Evolutionary conservation across 1,140 invertebrate species (phyloP), one percentile per base, ranked within the genome.

Genomic region (Lysiphlebus fabarum): DNA sequence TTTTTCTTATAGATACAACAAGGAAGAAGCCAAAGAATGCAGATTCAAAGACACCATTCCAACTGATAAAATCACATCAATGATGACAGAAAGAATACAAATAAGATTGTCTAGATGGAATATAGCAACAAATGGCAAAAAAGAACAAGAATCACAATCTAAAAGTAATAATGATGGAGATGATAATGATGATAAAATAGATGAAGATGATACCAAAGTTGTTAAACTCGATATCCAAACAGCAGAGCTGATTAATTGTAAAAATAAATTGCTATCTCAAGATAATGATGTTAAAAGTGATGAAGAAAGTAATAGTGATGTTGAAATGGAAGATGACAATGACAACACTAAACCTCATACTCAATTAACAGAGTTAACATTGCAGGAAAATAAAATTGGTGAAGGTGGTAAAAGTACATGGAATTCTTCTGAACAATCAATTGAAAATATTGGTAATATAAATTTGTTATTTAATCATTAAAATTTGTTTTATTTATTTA

Each of bases 391-490:
- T 9, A 49, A 14, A 6, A 26, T 75, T 53, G 73, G 71, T 11
- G 64, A 67, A 53, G 76, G 75, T 57, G 72, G 73, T 41, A 64
- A 64, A 56, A 80, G 70, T 63, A 70, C 73, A 2, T 81, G 79
- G 79, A 56, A 80, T 17, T 17, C 43, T 2, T 58, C 64, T 6
- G 41, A 68, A 75, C 40, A 70, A 56, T 65, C 75, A 40, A 47
- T 72, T 34, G 70, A 70, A 33, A 67, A 73, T 59, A 78, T 81
- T 65, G 72, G 80, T 82, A 75, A 74, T 60, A 14, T 50, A 51
- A 38, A 49, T 48, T 38, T 61, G 57, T 62, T 44, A 37, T 44
- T 62, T 38, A 38, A 12, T 36, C 33, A 11, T 10, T 42, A 12
- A 42, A 17, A 10, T 4, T 53, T 34, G 42, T 10, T 54, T 44